phyloP scores from a whole-genome alignment of 2,797 vertebrate species.

The Scarus forsteni region DNA sequence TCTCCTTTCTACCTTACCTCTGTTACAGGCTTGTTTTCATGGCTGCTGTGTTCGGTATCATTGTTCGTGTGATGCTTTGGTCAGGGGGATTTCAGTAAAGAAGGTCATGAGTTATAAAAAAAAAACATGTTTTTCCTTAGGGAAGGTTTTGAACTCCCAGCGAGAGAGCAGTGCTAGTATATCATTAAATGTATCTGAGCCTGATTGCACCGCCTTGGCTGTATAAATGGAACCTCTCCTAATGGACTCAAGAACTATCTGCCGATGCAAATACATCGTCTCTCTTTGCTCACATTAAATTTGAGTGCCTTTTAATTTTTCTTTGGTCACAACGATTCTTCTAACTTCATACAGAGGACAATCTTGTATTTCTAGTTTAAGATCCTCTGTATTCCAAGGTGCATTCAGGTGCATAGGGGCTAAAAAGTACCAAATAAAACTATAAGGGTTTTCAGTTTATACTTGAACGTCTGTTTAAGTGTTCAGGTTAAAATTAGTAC shows the following conservation, averaged over 20 bases:
- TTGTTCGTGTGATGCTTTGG: constrained; percentile 33
- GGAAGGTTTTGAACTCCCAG: constrained; percentile 66
- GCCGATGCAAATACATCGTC: constrained; percentile 65
- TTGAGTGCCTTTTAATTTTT: constrained; percentile 63
- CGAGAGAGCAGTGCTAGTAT: constrained; percentile 61
- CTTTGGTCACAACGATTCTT: constrained; percentile 50
- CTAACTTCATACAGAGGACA: constrained; percentile 43
- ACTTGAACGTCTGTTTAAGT: no score
- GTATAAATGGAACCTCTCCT: constrained; percentile 72
- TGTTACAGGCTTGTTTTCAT: constrained; percentile 66
- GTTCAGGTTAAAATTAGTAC: no score
- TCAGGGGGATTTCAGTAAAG: constrained; percentile 45
- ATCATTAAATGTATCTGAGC: constrained; percentile 73
- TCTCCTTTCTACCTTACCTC: constrained; percentile 44
- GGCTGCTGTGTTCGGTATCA: constrained; percentile 17
- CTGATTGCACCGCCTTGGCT: constrained; percentile 68
- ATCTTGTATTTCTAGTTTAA: constrained; percentile 37
- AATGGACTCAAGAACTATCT: constrained; percentile 73
- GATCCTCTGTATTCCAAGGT: constrained; percentile 18
- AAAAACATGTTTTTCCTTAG: constrained; percentile 61
- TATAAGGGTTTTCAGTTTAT: no score
- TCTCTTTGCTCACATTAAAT: constrained; percentile 57
- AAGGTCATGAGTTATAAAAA: constrained; percentile 65
- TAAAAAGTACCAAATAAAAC: constrained; percentile 16
- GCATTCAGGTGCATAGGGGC: constrained; percentile 28